Conservation (phyloP, 2,113 vertebrate genomes). For the Prietella phreatophila region DNA sequence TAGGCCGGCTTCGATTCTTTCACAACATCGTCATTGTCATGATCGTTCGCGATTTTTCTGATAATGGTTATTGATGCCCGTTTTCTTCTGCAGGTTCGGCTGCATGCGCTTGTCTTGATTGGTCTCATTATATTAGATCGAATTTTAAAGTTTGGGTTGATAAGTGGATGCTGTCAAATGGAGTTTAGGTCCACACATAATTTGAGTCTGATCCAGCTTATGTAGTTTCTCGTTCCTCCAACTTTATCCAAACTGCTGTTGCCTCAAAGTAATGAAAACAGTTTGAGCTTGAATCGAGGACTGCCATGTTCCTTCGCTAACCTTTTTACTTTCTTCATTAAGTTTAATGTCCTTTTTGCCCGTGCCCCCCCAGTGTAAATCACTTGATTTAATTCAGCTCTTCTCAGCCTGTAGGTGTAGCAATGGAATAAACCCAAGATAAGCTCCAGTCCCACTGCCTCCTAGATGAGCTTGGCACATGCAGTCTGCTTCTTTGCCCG, state of each 20-base stretch:
- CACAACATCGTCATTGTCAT: constrained; percentile 3
- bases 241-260: not conserved
- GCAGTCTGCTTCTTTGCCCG: not conserved
- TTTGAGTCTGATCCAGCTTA: not conserved
- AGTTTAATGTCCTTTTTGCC: constrained; percentile 28
- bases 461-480: constrained; percentile 19
- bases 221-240: not conserved
- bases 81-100: not conserved
- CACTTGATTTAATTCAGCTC: constrained; percentile 19
- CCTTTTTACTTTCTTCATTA: not conserved
- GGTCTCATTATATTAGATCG: not conserved
- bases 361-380: constrained; percentile 1
- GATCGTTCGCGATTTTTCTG: not conserved
- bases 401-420: constrained; percentile 25
- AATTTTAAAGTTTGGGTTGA: not conserved
- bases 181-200: not conserved
- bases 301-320: not conserved
- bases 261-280: not conserved
- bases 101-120: not conserved
- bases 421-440: constrained; percentile 6
- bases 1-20: constrained; percentile 26
- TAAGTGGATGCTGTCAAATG: not conserved
- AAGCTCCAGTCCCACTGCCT: not conserved
- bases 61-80: not conserved
- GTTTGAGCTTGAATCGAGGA: not conserved